A percentile compares a stretch with the other conserved stretches of the same genome.
Evolutionary conservation across 1,140 invertebrate species (phyloP).

Genomic region (Telenomus remus): DNA sequence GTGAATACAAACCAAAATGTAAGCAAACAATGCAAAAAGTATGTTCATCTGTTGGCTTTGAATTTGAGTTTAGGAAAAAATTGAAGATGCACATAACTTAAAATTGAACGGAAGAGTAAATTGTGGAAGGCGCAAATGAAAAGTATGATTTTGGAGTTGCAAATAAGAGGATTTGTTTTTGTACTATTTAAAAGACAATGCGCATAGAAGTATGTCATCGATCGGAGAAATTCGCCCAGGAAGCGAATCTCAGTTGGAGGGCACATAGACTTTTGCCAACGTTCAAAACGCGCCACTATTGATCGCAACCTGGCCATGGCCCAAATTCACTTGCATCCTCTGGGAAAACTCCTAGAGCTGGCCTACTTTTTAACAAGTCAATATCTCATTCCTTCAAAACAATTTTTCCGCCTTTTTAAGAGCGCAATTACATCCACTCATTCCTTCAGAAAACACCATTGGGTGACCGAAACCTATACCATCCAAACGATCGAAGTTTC

Average conservation of each 20-base stretch:
- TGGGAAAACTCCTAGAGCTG: slow-evolving; percentile 67
- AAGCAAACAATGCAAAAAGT: too few species aligned
- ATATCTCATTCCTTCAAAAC: neutral
- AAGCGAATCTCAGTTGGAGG: slow-evolving; percentile 54
- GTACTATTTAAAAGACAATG: slow-evolving; percentile 49
- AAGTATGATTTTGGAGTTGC: too few species aligned
- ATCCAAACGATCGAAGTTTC: too few species aligned
- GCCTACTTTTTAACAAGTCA: slow-evolving; percentile 63
- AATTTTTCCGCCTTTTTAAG: too few species aligned
- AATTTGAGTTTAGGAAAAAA: too few species aligned
- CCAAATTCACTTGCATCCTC: slow-evolving; percentile 69
- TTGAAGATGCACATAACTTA: slow-evolving; percentile 1
- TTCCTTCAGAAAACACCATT: too few species aligned
- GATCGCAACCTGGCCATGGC: slow-evolving; percentile 74
- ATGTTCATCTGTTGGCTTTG: too few species aligned
- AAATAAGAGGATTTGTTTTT: too few species aligned
- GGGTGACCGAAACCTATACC: too few species aligned
- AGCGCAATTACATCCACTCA: too few species aligned
- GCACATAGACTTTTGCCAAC: slow-evolving; percentile 52
- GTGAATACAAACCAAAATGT: too few species aligned
- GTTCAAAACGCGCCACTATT: slow-evolving; percentile 64
- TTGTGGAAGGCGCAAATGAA: too few species aligned
- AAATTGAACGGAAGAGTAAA: slow-evolving; percentile 11
- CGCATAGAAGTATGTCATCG: slow-evolving; percentile 54
- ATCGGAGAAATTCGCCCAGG: slow-evolving; percentile 61